These are phyloP conservation scores for Medauroidea extradentata DNA, from an alignment of 1,140 invertebrate species.

Conservation along the genomic window DNA sequence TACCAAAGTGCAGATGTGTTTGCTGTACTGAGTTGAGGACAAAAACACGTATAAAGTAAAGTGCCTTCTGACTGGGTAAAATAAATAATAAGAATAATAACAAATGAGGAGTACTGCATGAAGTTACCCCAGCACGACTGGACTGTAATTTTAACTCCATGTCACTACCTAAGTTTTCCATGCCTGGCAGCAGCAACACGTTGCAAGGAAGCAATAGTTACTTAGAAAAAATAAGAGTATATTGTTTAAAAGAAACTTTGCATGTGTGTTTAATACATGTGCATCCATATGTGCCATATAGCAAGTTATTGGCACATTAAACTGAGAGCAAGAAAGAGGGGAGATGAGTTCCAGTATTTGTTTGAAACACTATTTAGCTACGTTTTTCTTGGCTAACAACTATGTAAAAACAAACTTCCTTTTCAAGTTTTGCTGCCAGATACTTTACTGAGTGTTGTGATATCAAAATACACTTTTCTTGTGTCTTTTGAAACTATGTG, in stretches of 20 bases:
- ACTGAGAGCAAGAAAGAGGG: background rate
- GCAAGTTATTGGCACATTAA: background rate
- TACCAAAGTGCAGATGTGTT: conserved; percentile 19
- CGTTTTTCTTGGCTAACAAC: conserved; percentile 14
- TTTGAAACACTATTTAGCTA: conserved; percentile 6
- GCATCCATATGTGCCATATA: conserved; percentile 4
- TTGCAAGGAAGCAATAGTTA: conserved; percentile 15
- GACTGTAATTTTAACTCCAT: no score
- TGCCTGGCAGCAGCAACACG: conserved; percentile 4
- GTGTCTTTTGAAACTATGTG: conserved; percentile 19
- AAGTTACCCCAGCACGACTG: no score
- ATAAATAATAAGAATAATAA: conserved; percentile 1
- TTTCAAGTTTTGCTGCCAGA: conserved; percentile 24
- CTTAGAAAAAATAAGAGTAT: conserved; percentile 1
- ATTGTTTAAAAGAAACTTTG: background rate
- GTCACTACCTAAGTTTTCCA: background rate
- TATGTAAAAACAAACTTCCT: conserved; percentile 4
- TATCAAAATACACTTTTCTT: conserved; percentile 21
- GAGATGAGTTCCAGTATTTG: conserved; percentile 6
- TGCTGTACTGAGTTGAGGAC: conserved; percentile 10
- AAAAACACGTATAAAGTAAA: conserved; percentile 18
- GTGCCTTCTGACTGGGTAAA: conserved; percentile 18
- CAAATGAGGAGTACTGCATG: background rate
- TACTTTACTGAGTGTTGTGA: conserved; percentile 29
- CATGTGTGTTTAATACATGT: conserved; percentile 2